phyloP scores from a whole-genome alignment of 2,888 invertebrate genomes.

The Lypha dubia region DNA sequence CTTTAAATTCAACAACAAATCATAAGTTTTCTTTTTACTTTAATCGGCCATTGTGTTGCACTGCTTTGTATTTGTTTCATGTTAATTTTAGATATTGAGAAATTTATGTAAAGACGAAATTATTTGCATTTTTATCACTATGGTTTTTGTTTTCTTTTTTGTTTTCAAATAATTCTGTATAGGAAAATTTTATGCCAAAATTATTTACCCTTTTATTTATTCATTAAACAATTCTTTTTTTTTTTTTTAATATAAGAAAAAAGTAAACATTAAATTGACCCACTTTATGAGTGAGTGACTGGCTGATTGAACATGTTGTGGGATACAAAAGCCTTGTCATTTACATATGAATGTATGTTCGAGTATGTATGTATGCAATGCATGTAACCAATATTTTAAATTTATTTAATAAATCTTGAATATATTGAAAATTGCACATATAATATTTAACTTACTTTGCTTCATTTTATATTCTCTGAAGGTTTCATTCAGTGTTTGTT shows the following conservation, averaged over 20 bases:
- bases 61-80: constrained; percentile 27
- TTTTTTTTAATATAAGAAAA: not conserved
- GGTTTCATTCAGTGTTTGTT: not conserved
- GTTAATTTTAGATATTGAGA: constrained; percentile 17
- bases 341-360: constrained; percentile 68
- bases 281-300: constrained; percentile 40
- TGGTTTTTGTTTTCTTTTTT: too few relatives aligned
- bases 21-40: too few relatives aligned
- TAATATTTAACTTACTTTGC: constrained; percentile 11
- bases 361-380: too few relatives aligned
- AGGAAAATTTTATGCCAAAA: not conserved
- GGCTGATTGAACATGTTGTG: constrained; percentile 16
- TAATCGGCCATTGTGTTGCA: constrained; percentile 14
- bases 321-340: constrained; percentile 35
- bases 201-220: constrained; percentile 22
- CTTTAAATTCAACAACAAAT: not conserved
- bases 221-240: constrained; percentile 34
- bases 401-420: constrained; percentile 48
- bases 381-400: constrained; percentile 47
- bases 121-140: constrained; percentile 15
- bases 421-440: constrained; percentile 5
- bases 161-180: too few relatives aligned
- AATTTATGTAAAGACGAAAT: not conserved
- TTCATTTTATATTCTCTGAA: constrained; percentile 17
- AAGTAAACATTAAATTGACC: constrained; percentile 45